A percentile compares a stretch with the other conserved stretches of the same genome.
Evolutionary conservation across 2,113 vertebrate species (phyloP).

Genomic region (Mixornis gularis): DNA sequence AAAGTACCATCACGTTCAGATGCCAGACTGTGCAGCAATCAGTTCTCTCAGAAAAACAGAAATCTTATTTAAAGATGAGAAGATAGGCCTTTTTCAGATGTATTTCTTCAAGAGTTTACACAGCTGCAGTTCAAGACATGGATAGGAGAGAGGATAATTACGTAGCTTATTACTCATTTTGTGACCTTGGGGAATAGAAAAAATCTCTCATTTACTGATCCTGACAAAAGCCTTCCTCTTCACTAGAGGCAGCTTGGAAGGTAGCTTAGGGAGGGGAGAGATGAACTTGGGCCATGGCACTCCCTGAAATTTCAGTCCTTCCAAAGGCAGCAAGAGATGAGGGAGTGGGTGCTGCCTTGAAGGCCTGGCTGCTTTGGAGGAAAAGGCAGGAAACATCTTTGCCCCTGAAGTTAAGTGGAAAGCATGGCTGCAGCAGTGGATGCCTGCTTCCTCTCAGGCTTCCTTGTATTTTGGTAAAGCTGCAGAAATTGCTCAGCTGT

Average conservation of each 20-base stretch:
- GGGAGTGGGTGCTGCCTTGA: neutral
- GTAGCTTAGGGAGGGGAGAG: neutral
- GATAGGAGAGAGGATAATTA: neutral
- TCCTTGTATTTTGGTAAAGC: neutral
- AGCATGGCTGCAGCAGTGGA: neutral
- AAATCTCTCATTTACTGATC: neutral
- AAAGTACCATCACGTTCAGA: neutral
- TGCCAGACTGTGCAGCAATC: neutral
- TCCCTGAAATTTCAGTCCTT: neutral
- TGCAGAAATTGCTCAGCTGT: neutral
- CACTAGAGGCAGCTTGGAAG: neutral
- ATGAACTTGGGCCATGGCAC: neutral
- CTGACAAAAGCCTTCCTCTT: neutral
- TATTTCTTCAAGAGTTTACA: neutral
- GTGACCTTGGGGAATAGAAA: neutral
- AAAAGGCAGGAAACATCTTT: neutral
- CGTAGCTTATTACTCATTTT: neutral
- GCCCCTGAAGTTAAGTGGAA: neutral
- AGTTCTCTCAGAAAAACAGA: neutral
- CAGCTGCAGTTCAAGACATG: neutral
- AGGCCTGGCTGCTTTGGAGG: neutral
- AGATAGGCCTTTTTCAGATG: neutral
- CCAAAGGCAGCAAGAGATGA: neutral
- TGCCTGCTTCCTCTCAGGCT: neutral
- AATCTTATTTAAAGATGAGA: neutral